phyloP scores from a whole-genome alignment of 2,113 vertebrate genomes.

The Cyanoramphus novaezelandiae region DNA sequence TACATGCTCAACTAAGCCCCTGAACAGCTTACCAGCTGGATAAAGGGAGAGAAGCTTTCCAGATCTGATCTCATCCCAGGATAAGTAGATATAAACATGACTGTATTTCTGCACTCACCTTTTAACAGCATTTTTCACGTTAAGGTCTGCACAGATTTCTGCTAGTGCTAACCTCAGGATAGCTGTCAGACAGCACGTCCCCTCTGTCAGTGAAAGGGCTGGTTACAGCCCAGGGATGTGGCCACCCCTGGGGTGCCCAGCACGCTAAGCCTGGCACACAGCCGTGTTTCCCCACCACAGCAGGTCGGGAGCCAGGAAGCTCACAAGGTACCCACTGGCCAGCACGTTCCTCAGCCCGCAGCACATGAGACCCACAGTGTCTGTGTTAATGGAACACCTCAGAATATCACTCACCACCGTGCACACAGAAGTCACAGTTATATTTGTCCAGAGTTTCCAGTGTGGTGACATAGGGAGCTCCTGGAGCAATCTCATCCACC shows the following conservation, averaged over 20 bases:
- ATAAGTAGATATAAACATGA: background rate
- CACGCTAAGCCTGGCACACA: background rate
- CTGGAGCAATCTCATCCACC: slow-evolving; percentile 95
- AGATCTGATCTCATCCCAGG: background rate
- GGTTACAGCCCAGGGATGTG: background rate
- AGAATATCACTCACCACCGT: slow-evolving; percentile 84
- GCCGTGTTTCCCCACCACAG: fast-evolving
- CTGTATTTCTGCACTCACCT: background rate
- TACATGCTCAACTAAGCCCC: background rate
- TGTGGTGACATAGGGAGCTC: slow-evolving; percentile 94
- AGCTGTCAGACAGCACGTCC: background rate
- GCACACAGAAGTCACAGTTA: slow-evolving; percentile 95
- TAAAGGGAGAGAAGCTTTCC: slow-evolving; percentile 10
- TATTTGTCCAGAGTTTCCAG: slow-evolving; percentile 93
- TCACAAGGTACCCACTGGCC: fast-evolving
- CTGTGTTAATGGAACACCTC: fast-evolving
- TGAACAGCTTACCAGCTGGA: slow-evolving; percentile 29
- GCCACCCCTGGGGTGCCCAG: background rate
- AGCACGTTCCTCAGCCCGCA: fast-evolving
- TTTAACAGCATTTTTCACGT: background rate
- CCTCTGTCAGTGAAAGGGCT: background rate
- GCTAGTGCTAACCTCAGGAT: background rate
- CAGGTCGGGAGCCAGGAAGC: background rate
- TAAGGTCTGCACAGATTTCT: background rate
- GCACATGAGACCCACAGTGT: fast-evolving